Evolutionary conservation across 2,888 invertebrate species (phyloP).

Genomic region (Ephialtes manifestator): DNA sequence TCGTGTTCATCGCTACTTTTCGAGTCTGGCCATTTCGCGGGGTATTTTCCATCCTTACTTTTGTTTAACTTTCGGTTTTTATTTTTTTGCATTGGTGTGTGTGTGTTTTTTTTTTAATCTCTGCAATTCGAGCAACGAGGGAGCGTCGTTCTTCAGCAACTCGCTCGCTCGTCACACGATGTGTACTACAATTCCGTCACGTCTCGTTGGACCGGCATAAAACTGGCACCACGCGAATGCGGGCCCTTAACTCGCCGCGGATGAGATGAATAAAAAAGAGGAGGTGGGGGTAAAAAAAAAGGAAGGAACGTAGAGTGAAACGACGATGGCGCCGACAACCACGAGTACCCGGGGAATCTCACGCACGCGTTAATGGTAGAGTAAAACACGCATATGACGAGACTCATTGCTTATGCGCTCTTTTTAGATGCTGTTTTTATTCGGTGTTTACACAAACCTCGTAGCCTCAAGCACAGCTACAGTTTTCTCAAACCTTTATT

Average conservation of each 20-base stretch:
- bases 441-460: neutral
- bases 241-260: conserved; percentile 51
- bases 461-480: neutral
- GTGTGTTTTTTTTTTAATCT: conserved; percentile 3
- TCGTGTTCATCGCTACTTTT: conserved; percentile 26
- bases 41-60: conserved; percentile 23
- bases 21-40: conserved; percentile 12
- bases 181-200: conserved; percentile 50
- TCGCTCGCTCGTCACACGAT: conserved; percentile 29
- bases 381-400: conserved; percentile 24
- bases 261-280: conserved; percentile 38
- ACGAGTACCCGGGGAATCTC: conserved; percentile 16
- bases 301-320: neutral
- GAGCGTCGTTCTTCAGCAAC: conserved; percentile 5
- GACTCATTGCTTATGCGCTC: conserved; percentile 31
- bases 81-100: neutral
- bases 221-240: conserved; percentile 44
- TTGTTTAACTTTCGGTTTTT: conserved; percentile 12
- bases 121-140: conserved; percentile 21
- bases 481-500: neutral
- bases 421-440: neutral
- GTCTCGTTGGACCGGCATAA: conserved; percentile 50
- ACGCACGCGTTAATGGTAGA: conserved; percentile 16
- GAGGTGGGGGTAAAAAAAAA: neutral
- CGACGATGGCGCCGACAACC: neutral